phyloP scores from a whole-genome alignment of 2,113 vertebrate genomes.

The Zingel zingel region DNA sequence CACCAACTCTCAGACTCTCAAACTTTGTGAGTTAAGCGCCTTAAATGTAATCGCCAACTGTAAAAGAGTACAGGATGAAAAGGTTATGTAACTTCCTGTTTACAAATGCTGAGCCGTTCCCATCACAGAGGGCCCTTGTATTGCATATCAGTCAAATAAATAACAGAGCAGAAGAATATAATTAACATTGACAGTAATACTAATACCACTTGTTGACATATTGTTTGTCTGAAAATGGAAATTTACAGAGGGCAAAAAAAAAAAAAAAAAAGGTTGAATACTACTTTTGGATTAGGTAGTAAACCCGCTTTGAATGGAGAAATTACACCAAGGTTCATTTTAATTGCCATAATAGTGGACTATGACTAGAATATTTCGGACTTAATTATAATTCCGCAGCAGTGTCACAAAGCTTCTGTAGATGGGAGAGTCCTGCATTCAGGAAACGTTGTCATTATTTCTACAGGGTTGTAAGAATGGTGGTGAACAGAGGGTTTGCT shows the following conservation, averaged over 20 bases:
- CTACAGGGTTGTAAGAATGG: too few relatives aligned
- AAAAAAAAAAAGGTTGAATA: not conserved
- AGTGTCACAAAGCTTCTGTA: not conserved
- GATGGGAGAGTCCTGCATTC: not conserved
- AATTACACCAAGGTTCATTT: not conserved
- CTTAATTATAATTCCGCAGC: not conserved
- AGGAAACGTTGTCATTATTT: too few relatives aligned
- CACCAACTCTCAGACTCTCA: not conserved
- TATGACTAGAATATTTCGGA: not conserved
- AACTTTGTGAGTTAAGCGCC: not conserved
- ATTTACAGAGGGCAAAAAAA: not conserved
- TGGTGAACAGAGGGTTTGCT: too few relatives aligned
- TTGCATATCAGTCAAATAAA: not conserved
- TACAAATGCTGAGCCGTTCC: slow-evolving; percentile 42
- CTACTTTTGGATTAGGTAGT: not conserved
- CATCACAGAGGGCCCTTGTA: not conserved
- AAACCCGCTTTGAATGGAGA: not conserved
- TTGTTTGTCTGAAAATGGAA: not conserved
- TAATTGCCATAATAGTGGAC: not conserved
- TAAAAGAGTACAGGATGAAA: slow-evolving; percentile 17
- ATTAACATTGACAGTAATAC: not conserved
- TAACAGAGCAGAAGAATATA: not conserved
- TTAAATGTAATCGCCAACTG: not conserved
- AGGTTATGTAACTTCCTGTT: slow-evolving; percentile 65
- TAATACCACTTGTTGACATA: not conserved